A percentile compares a stretch with the other conserved stretches of the same genome.
These are phyloP conservation scores for Petromus typicus DNA, from an alignment of 2,113 vertebrate genomes.

Conservation along the genomic window DNA sequence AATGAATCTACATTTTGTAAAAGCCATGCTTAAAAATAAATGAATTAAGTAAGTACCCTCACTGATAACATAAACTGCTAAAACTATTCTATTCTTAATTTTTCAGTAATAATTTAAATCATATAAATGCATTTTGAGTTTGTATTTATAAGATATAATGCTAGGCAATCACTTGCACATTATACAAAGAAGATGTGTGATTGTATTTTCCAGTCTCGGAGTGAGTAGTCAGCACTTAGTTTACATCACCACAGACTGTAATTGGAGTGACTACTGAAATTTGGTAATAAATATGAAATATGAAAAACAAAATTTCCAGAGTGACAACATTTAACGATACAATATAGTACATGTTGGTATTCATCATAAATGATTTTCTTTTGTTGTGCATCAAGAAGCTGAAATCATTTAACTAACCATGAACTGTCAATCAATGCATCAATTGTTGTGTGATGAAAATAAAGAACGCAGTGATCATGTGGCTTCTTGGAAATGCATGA, in stretches of 20 bases:
- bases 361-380: conserved; percentile 35
- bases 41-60: neutral
- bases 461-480: neutral
- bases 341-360: neutral
- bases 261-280: neutral
- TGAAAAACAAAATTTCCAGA: neutral
- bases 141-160: neutral
- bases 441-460: conserved; percentile 19
- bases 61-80: neutral
- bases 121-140: conserved; percentile 2
- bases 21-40: neutral
- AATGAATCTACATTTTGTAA: conserved; percentile 5
- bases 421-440: neutral
- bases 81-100: conserved; percentile 15
- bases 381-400: neutral
- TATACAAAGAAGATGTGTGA: neutral
- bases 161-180: conserved; percentile 12
- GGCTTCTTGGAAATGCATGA: conserved; percentile 13
- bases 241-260: neutral
- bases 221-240: neutral
- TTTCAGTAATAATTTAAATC: conserved; percentile 36
- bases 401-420: conserved; percentile 43
- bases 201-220: conserved; percentile 14
- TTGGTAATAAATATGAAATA: neutral
- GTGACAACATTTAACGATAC: neutral